These are phyloP conservation scores for Monochamus alternatus DNA, from an alignment of 2,888 invertebrate species.

Conservation along the genomic window DNA sequence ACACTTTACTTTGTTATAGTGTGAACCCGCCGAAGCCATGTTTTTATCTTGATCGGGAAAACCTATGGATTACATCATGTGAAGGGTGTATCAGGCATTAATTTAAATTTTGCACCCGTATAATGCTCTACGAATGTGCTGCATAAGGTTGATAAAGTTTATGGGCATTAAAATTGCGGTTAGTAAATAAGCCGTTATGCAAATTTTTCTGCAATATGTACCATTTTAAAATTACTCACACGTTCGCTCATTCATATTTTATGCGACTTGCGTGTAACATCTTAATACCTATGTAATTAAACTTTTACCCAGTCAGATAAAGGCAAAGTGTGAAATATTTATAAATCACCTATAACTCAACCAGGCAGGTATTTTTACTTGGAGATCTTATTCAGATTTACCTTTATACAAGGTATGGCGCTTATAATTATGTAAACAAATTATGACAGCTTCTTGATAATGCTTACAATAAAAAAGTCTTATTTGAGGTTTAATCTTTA, in stretches of 20 bases:
- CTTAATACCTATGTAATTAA: slow-evolving; percentile 8
- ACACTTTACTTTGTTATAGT: slow-evolving; percentile 34
- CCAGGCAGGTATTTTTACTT: too few species aligned
- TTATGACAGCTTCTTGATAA: too few species aligned
- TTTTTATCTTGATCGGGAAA: slow-evolving; percentile 33
- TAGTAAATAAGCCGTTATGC: slow-evolving; percentile 23
- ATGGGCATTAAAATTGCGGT: slow-evolving; percentile 25
- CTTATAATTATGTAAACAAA: too few species aligned
- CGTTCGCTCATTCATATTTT: slow-evolving; percentile 17
- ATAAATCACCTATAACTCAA: neutral
- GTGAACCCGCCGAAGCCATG: slow-evolving; percentile 25
- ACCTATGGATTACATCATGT: slow-evolving; percentile 31
- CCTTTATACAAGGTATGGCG: too few species aligned
- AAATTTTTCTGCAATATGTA: slow-evolving; percentile 18
- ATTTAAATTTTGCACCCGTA: slow-evolving; percentile 31
- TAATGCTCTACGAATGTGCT: slow-evolving; percentile 22
- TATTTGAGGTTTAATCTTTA: too few species aligned
- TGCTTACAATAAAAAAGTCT: too few species aligned
- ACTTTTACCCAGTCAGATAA: neutral
- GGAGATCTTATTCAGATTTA: too few species aligned
- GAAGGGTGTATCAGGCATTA: slow-evolving; percentile 23
- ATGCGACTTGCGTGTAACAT: slow-evolving; percentile 15
- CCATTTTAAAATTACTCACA: slow-evolving; percentile 22
- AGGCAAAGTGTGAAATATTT: neutral
- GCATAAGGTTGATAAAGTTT: slow-evolving; percentile 27